phyloP scores from a whole-genome alignment of 92 coral and sea anemone species.

The Parazoanthus atlanticus region DNA sequence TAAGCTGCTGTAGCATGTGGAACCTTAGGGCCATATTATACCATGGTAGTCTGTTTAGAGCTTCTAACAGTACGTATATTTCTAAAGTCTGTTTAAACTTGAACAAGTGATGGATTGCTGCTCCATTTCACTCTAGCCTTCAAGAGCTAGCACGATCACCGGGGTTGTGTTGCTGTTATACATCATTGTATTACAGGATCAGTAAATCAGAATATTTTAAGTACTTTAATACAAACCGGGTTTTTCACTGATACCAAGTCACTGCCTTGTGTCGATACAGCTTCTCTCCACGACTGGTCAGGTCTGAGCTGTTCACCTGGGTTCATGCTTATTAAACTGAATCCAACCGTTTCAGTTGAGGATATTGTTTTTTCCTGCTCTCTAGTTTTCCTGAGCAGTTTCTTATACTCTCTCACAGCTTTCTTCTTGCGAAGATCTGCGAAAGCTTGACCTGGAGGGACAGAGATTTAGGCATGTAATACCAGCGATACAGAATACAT shows the following conservation, averaged over 20 bases:
- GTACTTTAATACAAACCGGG: background rate
- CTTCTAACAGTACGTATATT: too few relatives aligned
- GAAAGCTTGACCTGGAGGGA: constrained; percentile 81
- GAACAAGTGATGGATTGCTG: too few relatives aligned
- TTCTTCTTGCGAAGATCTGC: constrained; percentile 77
- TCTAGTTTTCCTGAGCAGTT: constrained; percentile 71
- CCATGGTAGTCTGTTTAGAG: too few relatives aligned
- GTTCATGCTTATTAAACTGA: background rate
- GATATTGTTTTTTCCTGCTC: constrained; percentile 37
- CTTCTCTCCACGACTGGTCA: background rate
- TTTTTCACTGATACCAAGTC: background rate
- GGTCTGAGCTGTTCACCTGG: background rate
- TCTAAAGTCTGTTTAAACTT: too few relatives aligned
- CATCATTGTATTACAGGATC: too few relatives aligned
- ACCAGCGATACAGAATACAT: background rate
- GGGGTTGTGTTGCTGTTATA: too few relatives aligned
- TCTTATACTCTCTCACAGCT: constrained; percentile 81
- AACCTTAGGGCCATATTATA: too few relatives aligned
- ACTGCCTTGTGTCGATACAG: background rate
- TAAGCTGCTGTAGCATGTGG: too few relatives aligned
- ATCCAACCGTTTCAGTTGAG: background rate
- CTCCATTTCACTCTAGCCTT: too few relatives aligned
- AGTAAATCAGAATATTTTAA: too few relatives aligned
- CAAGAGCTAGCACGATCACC: too few relatives aligned
- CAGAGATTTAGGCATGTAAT: too few relatives aligned